A percentile compares a stretch with the other conserved stretches of the same genome.
Conservation (phyloP, 2,888 invertebrate genomes). For the Elmis aenea region DNA sequence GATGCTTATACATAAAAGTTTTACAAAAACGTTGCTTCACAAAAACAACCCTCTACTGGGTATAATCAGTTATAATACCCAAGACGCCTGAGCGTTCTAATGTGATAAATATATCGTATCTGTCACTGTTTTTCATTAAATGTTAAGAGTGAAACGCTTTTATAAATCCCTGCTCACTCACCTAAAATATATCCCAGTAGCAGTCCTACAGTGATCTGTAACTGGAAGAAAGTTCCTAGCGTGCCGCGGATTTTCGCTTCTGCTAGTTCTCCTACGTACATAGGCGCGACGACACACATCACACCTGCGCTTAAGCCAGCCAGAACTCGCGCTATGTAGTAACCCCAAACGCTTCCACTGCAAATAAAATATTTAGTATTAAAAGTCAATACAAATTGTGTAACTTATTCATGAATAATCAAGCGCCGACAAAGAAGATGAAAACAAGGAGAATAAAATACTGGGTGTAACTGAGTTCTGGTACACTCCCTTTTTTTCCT, state of each 20-base stretch:
- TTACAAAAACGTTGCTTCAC: no score
- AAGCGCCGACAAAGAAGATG: neutral
- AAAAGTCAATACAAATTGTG: neutral
- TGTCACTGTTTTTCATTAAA: no score
- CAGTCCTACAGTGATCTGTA: slow-evolving; percentile 62
- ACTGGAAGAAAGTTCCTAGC: slow-evolving; percentile 64
- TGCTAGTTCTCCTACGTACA: slow-evolving; percentile 62
- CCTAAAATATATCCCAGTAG: slow-evolving; percentile 58
- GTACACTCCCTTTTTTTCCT: no score
- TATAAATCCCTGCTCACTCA: no score
- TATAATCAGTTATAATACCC: no score
- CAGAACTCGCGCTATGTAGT: slow-evolving; percentile 55
- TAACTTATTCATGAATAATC: neutral
- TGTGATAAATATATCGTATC: no score
- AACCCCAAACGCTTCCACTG: slow-evolving; percentile 35
- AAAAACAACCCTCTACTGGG: no score
- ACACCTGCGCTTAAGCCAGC: slow-evolving; percentile 61
- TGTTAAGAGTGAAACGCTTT: no score
- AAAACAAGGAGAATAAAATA: no score
- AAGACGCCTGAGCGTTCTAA: no score
- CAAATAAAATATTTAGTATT: slow-evolving; percentile 4
- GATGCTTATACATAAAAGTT: no score
- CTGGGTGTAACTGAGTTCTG: no score
- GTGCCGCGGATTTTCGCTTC: slow-evolving; percentile 58
- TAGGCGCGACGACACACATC: slow-evolving; percentile 60